Percentiles rank a stretch among this genome's conserved stretches.
These are phyloP conservation scores for Tipula vernalis DNA, from an alignment of 2,888 invertebrate genomes.

Conservation along the genomic window DNA sequence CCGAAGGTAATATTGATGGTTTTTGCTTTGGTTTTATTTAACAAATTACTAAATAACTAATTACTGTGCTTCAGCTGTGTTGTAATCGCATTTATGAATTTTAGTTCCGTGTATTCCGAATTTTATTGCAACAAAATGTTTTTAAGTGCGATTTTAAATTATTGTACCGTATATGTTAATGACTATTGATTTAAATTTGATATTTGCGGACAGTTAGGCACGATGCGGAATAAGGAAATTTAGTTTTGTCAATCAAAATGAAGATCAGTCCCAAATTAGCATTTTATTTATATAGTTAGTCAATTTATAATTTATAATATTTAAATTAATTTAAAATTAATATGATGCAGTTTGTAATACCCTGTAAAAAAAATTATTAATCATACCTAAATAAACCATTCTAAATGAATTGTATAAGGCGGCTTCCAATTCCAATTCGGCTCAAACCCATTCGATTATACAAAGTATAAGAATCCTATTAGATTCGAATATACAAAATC, in stretches of 20 bases:
- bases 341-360: too few species aligned
- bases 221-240: neutral
- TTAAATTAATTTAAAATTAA: too few species aligned
- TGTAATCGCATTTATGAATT: neutral
- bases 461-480: too few species aligned
- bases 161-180: too few species aligned
- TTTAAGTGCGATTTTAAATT: neutral
- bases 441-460: too few species aligned
- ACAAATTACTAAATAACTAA: neutral
- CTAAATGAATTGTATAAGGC: too few species aligned
- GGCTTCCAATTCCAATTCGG: too few species aligned
- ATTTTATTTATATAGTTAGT: too few species aligned
- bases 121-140: neutral
- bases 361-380: too few species aligned
- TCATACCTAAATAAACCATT: too few species aligned
- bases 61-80: neutral
- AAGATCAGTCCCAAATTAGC: neutral
- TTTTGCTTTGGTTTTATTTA: neutral
- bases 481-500: too few species aligned
- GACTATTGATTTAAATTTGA: neutral
- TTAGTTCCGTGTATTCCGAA: neutral
- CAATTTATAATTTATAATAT: too few species aligned
- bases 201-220: neutral
- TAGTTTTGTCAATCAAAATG: neutral
- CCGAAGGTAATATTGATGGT: neutral